A percentile compares a stretch with the other conserved stretches of the same genome.
phyloP scores from a whole-genome alignment of 2,888 invertebrate species.

The Lydus trimaculatus region DNA sequence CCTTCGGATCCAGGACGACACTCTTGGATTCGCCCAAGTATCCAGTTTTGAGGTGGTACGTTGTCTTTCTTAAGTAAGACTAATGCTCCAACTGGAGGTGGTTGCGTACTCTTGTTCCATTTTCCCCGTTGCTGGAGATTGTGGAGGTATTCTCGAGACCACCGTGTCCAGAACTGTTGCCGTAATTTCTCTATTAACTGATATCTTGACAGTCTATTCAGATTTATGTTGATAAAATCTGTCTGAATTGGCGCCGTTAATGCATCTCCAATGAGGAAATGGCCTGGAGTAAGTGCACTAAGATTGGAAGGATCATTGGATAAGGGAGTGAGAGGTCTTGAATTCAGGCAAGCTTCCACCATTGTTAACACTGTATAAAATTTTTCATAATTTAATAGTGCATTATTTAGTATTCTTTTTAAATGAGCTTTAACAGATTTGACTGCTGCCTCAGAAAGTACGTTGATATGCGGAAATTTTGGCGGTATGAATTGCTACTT shows the following conservation, averaged over 20 bases:
- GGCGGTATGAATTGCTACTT: conserved; percentile 9
- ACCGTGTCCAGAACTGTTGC: conserved; percentile 40
- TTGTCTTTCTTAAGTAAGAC: not conserved
- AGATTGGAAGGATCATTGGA: conserved; percentile 43
- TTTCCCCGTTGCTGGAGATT: conserved; percentile 35
- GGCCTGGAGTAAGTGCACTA: conserved; percentile 40
- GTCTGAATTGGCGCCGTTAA: conserved; percentile 29
- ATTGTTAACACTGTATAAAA: conserved; percentile 36
- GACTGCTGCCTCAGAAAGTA: conserved; percentile 6
- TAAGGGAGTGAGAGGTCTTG: conserved; percentile 43
- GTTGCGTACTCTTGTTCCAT: conserved; percentile 23
- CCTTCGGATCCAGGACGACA: not conserved
- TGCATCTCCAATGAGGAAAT: conserved; percentile 42
- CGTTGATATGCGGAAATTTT: not conserved
- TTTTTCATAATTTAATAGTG: conserved; percentile 24
- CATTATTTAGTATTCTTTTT: conserved; percentile 4
- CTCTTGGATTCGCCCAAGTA: not conserved
- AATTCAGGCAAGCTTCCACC: conserved; percentile 49
- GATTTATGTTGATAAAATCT: not conserved
- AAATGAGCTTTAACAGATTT: conserved; percentile 16
- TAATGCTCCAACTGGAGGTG: not conserved
- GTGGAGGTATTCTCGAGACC: conserved; percentile 40
- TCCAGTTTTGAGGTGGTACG: conserved; percentile 1
- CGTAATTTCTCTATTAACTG: conserved; percentile 35
- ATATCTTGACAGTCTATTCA: conserved; percentile 35